Evolutionary conservation across 2,797 vertebrate species (phyloP).

Genomic region (Balearica regulorum): DNA sequence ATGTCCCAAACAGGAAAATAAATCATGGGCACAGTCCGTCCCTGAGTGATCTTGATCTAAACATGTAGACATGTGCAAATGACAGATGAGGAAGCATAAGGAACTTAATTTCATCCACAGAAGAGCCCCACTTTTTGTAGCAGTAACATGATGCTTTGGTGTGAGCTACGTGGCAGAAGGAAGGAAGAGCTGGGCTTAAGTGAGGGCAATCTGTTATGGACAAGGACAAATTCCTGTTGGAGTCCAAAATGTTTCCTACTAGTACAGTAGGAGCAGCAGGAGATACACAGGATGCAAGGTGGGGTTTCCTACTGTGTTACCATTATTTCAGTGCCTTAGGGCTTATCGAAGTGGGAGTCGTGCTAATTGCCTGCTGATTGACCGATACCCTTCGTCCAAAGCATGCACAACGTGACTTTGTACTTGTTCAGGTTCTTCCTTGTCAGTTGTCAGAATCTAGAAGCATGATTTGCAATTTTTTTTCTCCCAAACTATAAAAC

Average conservation of each 20-base stretch:
- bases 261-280: neutral
- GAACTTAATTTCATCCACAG: neutral
- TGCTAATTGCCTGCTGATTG: neutral
- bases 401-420: rapidly evolving
- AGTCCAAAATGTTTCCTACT: neutral
- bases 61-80: rapidly evolving
- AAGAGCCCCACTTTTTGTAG: neutral
- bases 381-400: neutral
- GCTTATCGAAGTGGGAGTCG: neutral
- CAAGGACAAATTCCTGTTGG: neutral
- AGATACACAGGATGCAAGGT: neutral
- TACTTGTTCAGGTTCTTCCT: neutral
- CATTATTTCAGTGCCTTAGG: neutral
- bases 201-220: rapidly evolving
- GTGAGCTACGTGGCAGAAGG: neutral
- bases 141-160: neutral
- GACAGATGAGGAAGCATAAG: neutral
- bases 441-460: neutral
- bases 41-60: neutral
- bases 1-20: neutral
- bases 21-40: neutral
- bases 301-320: neutral
- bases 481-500: neutral
- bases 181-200: neutral
- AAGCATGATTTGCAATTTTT: neutral